Evolutionary conservation across 2,113 vertebrate species (phyloP), one percentile per base, ranked within the genome.

Genomic region (Sinocyclocheilus grahami): DNA sequence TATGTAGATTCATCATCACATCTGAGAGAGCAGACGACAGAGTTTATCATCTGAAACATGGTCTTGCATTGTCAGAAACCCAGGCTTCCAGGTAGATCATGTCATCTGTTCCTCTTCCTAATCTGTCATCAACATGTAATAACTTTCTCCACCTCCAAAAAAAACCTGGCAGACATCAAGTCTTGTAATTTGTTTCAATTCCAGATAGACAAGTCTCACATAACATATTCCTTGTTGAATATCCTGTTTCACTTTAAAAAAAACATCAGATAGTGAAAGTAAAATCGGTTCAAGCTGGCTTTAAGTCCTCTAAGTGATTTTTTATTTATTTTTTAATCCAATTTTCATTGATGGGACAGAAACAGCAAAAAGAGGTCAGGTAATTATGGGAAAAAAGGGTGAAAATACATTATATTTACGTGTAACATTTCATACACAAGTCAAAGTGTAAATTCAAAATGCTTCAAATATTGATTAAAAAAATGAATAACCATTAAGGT

Each of bases 1-100:
- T 95, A 90, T 96, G 96, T 88, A 97, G 93, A 93, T 94, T 94
- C 5, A 94, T 94, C 48, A 95, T 95, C 78, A 97, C 94, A 87
- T 97, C 96, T 91, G 65, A 60, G 67, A 18, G 18, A 62, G 42
- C 86, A 63, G 51, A 42, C 76, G 48, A 48, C 51, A 37, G n/a
- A 11, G 37, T 37, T 10, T 33, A 33, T 72, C 24, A 53, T 60
- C 22, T 16, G 42, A 46, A 22, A 71, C 16, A 39, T 18, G 12
- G 67, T 4, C 1, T 71, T 71, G 67, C 67, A 16, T 39, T 20
- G 14, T 71, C 16, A 71, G 67, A 71, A 18, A 71, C 30, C 30
- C 62, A 65, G 24, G 60, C 10, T 20, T 63, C 42, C 42, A 63
- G n/a, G 11, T 18, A 67, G 6, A 11, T 3, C 14, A 18, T 9